Evolutionary conservation across 2,888 invertebrate species (phyloP).

Genomic region (Drosophila algonquin): DNA sequence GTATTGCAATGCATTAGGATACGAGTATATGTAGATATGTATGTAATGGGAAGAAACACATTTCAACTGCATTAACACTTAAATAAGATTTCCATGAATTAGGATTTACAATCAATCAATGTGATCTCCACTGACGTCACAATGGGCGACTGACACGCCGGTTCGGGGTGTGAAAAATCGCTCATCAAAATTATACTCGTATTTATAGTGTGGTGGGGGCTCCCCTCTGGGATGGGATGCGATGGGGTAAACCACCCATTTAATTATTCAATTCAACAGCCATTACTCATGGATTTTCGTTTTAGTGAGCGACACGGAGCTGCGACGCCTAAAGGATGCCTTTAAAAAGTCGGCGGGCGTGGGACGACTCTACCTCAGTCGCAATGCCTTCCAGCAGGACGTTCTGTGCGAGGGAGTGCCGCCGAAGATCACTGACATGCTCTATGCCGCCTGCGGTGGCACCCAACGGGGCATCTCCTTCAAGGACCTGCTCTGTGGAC

Average conservation of each 20-base stretch:
- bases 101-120: background rate
- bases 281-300: conserved; percentile 24
- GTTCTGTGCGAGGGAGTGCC: conserved; percentile 95
- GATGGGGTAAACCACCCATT: conserved; percentile 29
- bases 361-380: conserved; percentile 88
- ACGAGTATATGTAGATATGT: no score
- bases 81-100: background rate
- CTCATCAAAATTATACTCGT: conserved; percentile 19
- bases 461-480: conserved; percentile 91
- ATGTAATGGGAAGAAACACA: no score
- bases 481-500: conserved; percentile 92
- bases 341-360: conserved; percentile 92
- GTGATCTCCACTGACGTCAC: conserved; percentile 12
- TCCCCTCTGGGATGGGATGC: conserved; percentile 9
- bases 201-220: conserved; percentile 16
- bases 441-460: conserved; percentile 93
- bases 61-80: background rate
- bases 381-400: conserved; percentile 91
- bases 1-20: conserved; percentile 3
- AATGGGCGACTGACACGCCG: background rate
- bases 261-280: background rate
- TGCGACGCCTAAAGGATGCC: conserved; percentile 93
- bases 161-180: conserved; percentile 25
- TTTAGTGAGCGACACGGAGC: conserved; percentile 92
- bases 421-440: conserved; percentile 90